Percentiles rank a stretch among this genome's conserved stretches.
Conservation (phyloP, 2,797 vertebrate species). For the Gadopsis bispinosus region DNA sequence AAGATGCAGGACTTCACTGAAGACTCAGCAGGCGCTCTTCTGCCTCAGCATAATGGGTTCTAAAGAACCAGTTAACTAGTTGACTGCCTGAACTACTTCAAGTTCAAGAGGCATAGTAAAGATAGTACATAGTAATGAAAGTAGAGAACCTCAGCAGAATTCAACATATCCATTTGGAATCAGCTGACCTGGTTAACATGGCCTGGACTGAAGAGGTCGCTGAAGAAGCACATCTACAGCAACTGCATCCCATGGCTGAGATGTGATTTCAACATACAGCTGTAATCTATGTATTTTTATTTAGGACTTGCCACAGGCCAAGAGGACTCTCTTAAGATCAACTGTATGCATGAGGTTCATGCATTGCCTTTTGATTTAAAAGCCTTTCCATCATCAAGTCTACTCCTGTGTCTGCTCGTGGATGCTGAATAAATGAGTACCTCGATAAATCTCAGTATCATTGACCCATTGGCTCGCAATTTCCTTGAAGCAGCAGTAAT, state of each 20-base stretch:
- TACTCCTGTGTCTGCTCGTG: background rate
- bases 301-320: background rate
- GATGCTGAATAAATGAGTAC: background rate
- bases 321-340: background rate
- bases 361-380: background rate
- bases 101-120: too few species aligned
- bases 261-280: slow-evolving; percentile 1
- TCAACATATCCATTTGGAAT: background rate
- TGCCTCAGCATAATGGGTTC: background rate
- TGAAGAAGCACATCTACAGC: background rate
- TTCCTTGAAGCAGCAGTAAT: background rate
- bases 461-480: background rate
- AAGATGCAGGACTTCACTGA: background rate
- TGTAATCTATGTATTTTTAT: background rate
- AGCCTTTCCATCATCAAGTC: background rate
- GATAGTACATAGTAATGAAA: background rate
- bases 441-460: background rate
- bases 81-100: background rate
- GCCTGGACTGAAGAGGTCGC: too few species aligned
- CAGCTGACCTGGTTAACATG: background rate
- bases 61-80: too few species aligned
- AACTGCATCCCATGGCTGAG: background rate
- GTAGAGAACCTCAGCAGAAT: background rate
- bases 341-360: background rate
- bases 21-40: too few species aligned